Conservation (phyloP, 2,888 invertebrate species). For the Andrena fulva region DNA sequence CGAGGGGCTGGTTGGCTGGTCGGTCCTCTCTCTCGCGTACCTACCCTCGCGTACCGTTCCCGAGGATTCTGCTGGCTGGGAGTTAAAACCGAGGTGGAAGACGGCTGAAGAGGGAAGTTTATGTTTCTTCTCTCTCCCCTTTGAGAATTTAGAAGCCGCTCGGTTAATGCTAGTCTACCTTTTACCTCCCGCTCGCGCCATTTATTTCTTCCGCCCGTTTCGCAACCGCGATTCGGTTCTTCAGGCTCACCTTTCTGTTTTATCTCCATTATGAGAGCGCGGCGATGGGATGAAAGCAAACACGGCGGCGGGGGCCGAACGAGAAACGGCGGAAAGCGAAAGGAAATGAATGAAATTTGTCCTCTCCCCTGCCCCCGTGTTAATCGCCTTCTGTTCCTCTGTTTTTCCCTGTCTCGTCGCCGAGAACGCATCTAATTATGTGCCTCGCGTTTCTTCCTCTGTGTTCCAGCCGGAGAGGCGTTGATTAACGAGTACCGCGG, state of each 20-base stretch:
- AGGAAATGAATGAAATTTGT: conserved; percentile 22
- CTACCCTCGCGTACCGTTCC: no score
- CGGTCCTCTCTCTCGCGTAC: background rate
- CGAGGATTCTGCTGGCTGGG: background rate
- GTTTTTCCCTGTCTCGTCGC: background rate
- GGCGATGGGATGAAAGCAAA: conserved; percentile 32
- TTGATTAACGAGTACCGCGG: conserved; percentile 44
- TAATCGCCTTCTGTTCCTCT: conserved; percentile 28
- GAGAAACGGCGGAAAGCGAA: conserved; percentile 18
- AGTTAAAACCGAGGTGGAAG: background rate
- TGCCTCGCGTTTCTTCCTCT: conserved; percentile 8
- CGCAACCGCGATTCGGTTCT: conserved; percentile 12
- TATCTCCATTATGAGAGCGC: conserved; percentile 15
- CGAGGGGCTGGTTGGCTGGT: background rate
- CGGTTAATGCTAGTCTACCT: conserved; percentile 4
- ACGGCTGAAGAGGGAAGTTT: background rate
- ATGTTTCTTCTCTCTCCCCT: background rate
- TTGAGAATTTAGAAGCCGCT: conserved; percentile 6
- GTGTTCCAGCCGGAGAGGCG: conserved; percentile 16
- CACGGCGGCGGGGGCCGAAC: conserved; percentile 13
- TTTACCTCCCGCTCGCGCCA: background rate
- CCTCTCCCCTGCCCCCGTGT: background rate
- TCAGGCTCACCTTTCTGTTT: conserved; percentile 36
- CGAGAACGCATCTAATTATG: conserved; percentile 35
- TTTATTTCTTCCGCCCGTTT: conserved; percentile 18